These are phyloP conservation scores for Entomyzon cyanotis DNA, from an alignment of 2,113 vertebrate species.

Conservation along the genomic window DNA sequence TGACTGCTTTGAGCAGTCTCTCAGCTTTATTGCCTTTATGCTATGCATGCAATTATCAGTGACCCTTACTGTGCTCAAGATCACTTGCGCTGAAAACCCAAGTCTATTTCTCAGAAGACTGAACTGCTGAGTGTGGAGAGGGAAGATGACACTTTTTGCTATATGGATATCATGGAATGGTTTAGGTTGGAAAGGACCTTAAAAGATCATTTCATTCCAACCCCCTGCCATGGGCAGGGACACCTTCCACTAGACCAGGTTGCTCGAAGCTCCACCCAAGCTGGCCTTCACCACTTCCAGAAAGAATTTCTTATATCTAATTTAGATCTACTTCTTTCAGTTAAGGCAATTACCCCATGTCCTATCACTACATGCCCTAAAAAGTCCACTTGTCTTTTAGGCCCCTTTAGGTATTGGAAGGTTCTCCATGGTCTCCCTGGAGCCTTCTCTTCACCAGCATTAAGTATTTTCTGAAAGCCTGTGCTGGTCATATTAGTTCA, in stretches of 20 bases:
- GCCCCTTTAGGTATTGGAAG: neutral
- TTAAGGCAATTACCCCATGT: neutral
- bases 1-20: neutral
- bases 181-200: neutral
- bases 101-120: neutral
- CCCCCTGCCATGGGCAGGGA: neutral
- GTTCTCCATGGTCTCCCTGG: neutral
- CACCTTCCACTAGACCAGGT: neutral
- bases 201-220: neutral
- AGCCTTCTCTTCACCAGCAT: neutral
- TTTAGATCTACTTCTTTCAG: neutral
- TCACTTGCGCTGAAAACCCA: neutral
- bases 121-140: neutral
- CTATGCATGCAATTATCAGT: neutral
- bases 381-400: neutral
- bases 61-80: neutral
- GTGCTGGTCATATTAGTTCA: neutral
- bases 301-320: neutral
- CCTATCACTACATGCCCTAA: neutral
- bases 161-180: neutral
- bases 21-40: neutral
- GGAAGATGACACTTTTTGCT: neutral
- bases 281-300: fast-evolving
- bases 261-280: neutral
- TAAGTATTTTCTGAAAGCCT: neutral